Evolutionary conservation across 2,888 invertebrate genomes (phyloP), one percentile per base, ranked within the genome.

Genomic region (Carcina quercana): DNA sequence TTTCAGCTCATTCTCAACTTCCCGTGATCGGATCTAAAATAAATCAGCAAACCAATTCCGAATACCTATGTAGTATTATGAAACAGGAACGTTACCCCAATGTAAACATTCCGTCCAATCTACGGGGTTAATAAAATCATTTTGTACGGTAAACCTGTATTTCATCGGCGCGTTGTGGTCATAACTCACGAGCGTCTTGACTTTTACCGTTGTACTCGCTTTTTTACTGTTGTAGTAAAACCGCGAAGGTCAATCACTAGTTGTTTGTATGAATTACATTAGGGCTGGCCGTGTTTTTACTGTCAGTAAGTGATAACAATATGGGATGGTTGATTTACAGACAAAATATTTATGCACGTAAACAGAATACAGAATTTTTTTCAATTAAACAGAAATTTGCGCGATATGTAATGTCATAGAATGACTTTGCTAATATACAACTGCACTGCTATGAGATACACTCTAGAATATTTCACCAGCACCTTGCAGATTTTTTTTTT

Each of bases 61-160:
- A 15, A 22, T 28, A 49, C 50, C 53, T 43, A 56, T 53, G 50
- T 55, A 55, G 45, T 53, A 60, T 65, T 66, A 67, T 53, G 61
- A 63, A 67, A 69, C 55, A 31, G 45, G 50, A 45, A 28, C 39
- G 42, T 47, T 45, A 43, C 43, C 49, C 47, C 44, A 53, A 53
- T 44, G 51, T 71, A 75, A 75, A 75, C 68, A 74, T 38, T 45
- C 37, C 47, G 40, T 43, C 49, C 54, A 51, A 62, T 61, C 55
- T 53, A 46, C 54, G 57, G 65, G 68, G 72, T 72, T 70, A 73
- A 76, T 74, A 74, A 78, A 79, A 76, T 76, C 68, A 74, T 76
- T 73, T 62, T 53, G 63, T 65, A 52, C 59, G 47, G 53, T 56
- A 47, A 60, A 58, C 58, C 50, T 54, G 59, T 57, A 54, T 57